Percentiles rank a stretch among this genome's conserved stretches.
These are phyloP conservation scores for Microcebus jonahi DNA, from an alignment of 2,113 vertebrate genomes.

Conservation along the genomic window DNA sequence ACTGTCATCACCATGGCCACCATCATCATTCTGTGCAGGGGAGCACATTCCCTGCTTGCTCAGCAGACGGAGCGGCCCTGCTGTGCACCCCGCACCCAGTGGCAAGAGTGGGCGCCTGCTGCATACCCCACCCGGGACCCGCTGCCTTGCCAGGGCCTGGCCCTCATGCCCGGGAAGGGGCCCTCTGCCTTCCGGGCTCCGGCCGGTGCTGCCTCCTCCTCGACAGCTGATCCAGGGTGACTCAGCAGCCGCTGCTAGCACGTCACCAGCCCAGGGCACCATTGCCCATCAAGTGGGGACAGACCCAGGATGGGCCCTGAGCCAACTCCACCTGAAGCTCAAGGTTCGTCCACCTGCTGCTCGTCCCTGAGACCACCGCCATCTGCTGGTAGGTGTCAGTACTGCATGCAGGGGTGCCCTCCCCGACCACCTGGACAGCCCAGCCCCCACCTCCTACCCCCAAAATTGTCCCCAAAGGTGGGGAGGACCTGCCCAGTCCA, in stretches of 20 bases:
- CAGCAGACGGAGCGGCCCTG: neutral
- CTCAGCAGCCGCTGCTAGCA: neutral
- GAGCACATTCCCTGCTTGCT: neutral
- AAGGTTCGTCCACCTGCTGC: neutral
- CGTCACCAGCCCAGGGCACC: neutral
- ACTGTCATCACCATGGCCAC: rapidly evolving
- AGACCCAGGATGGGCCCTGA: rapidly evolving
- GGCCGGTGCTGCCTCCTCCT: neutral
- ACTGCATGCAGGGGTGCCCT: neutral
- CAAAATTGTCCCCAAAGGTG: rapidly evolving
- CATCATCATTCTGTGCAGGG: rapidly evolving
- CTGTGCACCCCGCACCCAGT: neutral
- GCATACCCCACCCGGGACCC: neutral
- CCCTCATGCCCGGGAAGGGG: too few species aligned
- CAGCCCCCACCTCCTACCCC: neutral
- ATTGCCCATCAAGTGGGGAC: neutral
- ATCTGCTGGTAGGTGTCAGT: constrained; percentile 29
- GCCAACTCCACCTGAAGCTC: neutral
- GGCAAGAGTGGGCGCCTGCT: neutral
- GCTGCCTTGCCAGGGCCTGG: neutral
- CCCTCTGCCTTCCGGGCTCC: neutral
- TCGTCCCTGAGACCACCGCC: neutral
- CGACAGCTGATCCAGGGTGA: neutral
- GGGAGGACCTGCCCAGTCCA: too few species aligned
- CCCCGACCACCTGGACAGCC: rapidly evolving